phyloP scores from a whole-genome alignment of 2,797 vertebrate genomes.

The Cyprinodon diabolis region DNA sequence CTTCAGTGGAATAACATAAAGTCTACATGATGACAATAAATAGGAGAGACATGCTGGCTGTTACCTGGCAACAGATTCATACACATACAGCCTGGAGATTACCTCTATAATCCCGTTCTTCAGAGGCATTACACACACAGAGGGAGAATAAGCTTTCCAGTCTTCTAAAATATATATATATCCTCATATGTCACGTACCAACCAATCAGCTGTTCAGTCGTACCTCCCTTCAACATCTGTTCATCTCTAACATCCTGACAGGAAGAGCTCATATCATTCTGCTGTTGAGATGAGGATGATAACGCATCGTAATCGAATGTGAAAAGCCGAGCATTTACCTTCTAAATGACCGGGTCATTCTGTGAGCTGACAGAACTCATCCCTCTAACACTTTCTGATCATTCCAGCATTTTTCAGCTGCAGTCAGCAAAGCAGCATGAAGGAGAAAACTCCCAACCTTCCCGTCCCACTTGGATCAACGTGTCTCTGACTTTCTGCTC shows the following conservation, averaged over 20 bases:
- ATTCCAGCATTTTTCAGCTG: constrained; percentile 1
- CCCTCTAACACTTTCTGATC: constrained; percentile 14
- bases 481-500: constrained; percentile 36
- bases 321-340: constrained; percentile 32
- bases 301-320: constrained; percentile 8
- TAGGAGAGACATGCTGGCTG: constrained; percentile 62
- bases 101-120: constrained; percentile 39
- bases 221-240: constrained; percentile 27
- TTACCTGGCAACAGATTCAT: constrained; percentile 49
- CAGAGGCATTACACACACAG: constrained; percentile 30
- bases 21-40: constrained; percentile 81
- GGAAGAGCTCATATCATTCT: constrained; percentile 44
- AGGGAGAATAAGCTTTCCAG: constrained; percentile 69
- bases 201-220: constrained; percentile 16
- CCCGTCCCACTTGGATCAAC: constrained; percentile 23
- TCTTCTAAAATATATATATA: constrained; percentile 63
- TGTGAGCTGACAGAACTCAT: constrained; percentile 4
- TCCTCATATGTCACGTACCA: constrained; percentile 34
- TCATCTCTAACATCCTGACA: constrained; percentile 21
- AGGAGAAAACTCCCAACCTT: constrained; percentile 26
- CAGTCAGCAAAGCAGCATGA: constrained; percentile 8
- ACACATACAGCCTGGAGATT: constrained; percentile 23
- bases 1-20: constrained; percentile 69
- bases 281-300: constrained; percentile 25
- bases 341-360: constrained; percentile 23